Percentiles rank a stretch among this genome's conserved stretches.
These are phyloP conservation scores for Hipparchia sbordonii DNA, from an alignment of 2,888 invertebrate species.

Conservation along the genomic window DNA sequence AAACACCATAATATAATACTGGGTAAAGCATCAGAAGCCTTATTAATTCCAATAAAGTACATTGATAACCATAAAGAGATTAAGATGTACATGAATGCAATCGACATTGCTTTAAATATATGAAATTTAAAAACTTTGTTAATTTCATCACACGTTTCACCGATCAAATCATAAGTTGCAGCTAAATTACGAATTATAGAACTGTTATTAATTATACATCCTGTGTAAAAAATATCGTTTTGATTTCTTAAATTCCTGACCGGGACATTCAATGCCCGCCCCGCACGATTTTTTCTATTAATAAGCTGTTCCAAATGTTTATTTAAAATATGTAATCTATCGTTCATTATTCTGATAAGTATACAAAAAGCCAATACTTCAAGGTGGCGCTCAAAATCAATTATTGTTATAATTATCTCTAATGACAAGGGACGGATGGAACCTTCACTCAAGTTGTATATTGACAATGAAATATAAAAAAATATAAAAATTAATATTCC, in stretches of 20 bases:
- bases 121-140: constrained; percentile 49
- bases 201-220: constrained; percentile 42
- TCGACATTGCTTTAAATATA: constrained; percentile 60
- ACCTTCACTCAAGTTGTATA: neutral
- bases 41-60: constrained; percentile 49
- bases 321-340: constrained; percentile 55
- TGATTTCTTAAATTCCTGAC: constrained; percentile 35
- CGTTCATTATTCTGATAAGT: constrained; percentile 51
- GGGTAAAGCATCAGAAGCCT: constrained; percentile 27
- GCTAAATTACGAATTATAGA: constrained; percentile 57
- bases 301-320: constrained; percentile 49
- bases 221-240: constrained; percentile 47
- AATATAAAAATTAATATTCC: constrained; percentile 43
- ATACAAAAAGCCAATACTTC: constrained; percentile 56
- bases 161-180: constrained; percentile 54
- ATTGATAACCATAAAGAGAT: constrained; percentile 61
- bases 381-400: constrained; percentile 49
- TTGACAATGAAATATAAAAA: constrained; percentile 12
- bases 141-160: too few relatives aligned
- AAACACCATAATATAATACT: constrained; percentile 44
- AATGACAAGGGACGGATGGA: too few relatives aligned
- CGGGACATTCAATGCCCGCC: constrained; percentile 20
- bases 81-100: constrained; percentile 58
- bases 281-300: constrained; percentile 42
- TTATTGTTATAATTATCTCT: constrained; percentile 12